Conservation (phyloP, 2,113 vertebrate species). For the Anser cygnoides region DNA sequence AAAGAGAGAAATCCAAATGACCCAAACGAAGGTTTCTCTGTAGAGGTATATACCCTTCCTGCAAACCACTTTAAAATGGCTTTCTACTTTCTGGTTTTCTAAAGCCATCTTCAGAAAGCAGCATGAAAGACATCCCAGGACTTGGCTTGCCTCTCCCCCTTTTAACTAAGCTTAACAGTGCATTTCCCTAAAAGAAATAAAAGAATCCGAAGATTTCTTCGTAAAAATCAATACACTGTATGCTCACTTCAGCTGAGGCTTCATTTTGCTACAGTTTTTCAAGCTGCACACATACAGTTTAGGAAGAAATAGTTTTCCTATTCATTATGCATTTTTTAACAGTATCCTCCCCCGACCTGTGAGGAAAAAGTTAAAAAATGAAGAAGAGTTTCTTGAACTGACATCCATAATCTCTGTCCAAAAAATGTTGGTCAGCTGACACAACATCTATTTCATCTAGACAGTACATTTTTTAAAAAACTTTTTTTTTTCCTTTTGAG, state of each 20-base stretch:
- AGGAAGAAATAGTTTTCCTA: background rate
- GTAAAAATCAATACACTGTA: background rate
- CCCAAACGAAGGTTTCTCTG: conserved; percentile 70
- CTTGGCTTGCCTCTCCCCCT: conserved; percentile 31
- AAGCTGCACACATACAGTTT: background rate
- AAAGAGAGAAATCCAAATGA: conserved; percentile 72
- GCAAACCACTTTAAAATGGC: conserved; percentile 64
- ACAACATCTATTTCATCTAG: background rate
- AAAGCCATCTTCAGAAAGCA: conserved; percentile 53
- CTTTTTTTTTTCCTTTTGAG: background rate
- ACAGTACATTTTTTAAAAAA: too few relatives aligned
- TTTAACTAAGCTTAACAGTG: conserved; percentile 47
- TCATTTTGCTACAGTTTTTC: background rate
- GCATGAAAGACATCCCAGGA: background rate
- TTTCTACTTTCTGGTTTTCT: conserved; percentile 40
- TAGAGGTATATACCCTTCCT: conserved; percentile 54
- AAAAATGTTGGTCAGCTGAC: background rate
- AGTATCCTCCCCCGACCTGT: background rate
- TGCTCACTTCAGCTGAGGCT: background rate
- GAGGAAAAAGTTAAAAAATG: background rate
- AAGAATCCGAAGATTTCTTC: background rate
- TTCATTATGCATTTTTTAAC: background rate
- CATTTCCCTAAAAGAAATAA: conserved; percentile 2
- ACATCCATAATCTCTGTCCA: background rate
- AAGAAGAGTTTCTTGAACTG: background rate